A percentile compares a stretch with the other conserved stretches of the same genome.
phyloP scores from a whole-genome alignment of 1,140 invertebrate species.

The Drosophila ironensis region DNA sequence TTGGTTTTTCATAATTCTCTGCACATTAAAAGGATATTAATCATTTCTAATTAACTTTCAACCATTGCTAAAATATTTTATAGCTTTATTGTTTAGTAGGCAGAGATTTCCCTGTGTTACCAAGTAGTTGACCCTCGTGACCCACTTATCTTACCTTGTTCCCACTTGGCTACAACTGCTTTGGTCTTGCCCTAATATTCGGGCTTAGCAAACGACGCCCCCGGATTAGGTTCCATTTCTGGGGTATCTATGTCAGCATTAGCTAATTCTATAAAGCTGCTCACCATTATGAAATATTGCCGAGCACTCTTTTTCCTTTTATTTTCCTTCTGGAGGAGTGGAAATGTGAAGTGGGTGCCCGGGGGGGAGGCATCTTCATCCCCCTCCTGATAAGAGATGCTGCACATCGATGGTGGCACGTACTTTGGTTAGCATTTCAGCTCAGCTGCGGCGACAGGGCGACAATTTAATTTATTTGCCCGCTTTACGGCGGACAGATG shows the following conservation, averaged over 20 bases:
- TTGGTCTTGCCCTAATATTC: slow-evolving; percentile 27
- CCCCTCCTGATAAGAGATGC: slow-evolving; percentile 22
- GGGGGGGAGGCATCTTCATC: slow-evolving; percentile 7
- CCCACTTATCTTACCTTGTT: slow-evolving; percentile 4
- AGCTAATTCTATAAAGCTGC: slow-evolving; percentile 59
- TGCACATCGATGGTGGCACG: slow-evolving; percentile 58
- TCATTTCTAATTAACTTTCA: too few relatives aligned
- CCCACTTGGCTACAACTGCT: background rate
- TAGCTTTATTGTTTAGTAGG: too few relatives aligned
- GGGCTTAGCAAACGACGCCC: slow-evolving; percentile 57
- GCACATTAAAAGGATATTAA: too few relatives aligned
- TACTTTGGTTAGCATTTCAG: slow-evolving; percentile 77
- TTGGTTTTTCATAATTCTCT: too few relatives aligned
- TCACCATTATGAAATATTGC: slow-evolving; percentile 69
- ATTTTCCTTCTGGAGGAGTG: too few relatives aligned
- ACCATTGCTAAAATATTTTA: too few relatives aligned
- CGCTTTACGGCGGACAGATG: slow-evolving; percentile 25
- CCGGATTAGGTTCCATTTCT: slow-evolving; percentile 62
- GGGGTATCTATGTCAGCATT: slow-evolving; percentile 74
- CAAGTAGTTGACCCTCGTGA: too few relatives aligned
- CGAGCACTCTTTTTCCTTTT: slow-evolving; percentile 50
- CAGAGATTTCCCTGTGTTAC: too few relatives aligned
- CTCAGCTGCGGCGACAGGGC: slow-evolving; percentile 69
- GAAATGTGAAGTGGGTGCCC: too few relatives aligned
- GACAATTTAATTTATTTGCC: slow-evolving; percentile 79